Base-by-base conservation (phyloP, 2,113 vertebrate species). In the Mandrillus leucophaeus region DNA sequence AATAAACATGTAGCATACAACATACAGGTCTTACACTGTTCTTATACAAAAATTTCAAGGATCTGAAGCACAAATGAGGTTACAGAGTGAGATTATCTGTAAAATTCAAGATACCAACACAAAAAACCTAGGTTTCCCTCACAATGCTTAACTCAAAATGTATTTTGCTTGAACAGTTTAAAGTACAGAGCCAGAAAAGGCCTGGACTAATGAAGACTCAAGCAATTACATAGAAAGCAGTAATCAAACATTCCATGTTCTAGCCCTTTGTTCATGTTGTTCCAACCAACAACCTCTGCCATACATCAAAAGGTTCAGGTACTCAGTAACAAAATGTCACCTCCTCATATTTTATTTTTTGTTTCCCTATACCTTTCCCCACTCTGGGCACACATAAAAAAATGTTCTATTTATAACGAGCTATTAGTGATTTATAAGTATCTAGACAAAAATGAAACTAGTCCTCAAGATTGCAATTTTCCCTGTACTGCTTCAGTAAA, bases 361-460 rank as follows among this genome's bases (percentile, higher is more conserved):
- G 18, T 52, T 93, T 80, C 9, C 64, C 48, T 64, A 64, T 45
- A 79, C n/a, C 14, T 64, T 76, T 43, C 20, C 20, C 40, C 20
- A 32, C 43, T 73, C 66, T 52, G 57, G 48, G 83, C 10, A 79
- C 11, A 89, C 20, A 57, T 9, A 72, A 45, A 87, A 90, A 68
- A 85, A 96, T 55, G 25, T 5, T 92, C 52, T 83, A 48, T 55
- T 52, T 8, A 18, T 88, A 68, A 81, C 50, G 10, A 70, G 6
- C 27, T 48, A 40, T 72, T 48, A 94, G 52, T 81, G 66, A 83
- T 85, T 76, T 73, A 81, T 2, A 43, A 73, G 40, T 82, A 73
- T 68, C 40, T 72, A 83, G 38, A 87, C 48, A 88, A 95, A 94
- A 70, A 95, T 30, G 70, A 70, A 73, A 79, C 86, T 75, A 88